Base-by-base conservation (phyloP, 2,888 invertebrate genomes). In the Epinotia ramella region DNA sequence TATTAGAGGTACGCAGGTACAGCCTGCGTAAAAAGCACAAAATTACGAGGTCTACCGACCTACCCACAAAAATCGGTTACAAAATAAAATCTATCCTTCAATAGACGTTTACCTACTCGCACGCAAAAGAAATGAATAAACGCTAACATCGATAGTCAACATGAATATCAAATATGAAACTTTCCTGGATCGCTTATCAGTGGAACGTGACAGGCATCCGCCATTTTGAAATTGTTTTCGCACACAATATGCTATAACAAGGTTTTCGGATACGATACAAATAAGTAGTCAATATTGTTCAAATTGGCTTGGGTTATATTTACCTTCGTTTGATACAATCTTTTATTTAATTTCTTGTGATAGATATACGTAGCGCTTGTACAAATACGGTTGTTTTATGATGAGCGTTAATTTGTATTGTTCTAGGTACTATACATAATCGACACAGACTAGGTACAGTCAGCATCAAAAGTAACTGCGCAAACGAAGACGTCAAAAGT, bases 121-220 rank as follows among this genome's bases (percentile, higher is more conserved):
- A 49, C 56, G 53, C 65, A 49, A 66, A 53, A 53, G 33, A 53
- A 66, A 66, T 66, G 66, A 66, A 66, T 53, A 66, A 49, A 33
- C 66, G 53, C 28, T 33, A 13, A 53, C 53, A 20, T 65, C 16
- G 53, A 6, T n/a, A 28, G 28, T 53, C 28, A 28, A n/a, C 7
- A 28, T 53, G 53, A n/a, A 66, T 66, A 66, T 53, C 66, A 66
- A 56, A 2, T 33, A 66, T 66, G 53, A 56, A 65, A 33, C 24
- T 66, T 66, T n/a, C 53, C 66, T 49, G n/a, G 16, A 66, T 66
- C 65, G 28, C 49, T 65, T 49, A 65, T 49, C 44, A 63, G n/a
- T 12, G 65, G 16, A 11, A 66, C 66, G 66, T 66, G 66, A 53
- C 33, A 18, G 9, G 66, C 28, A 16, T 66, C 66, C 18, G 24